Evolutionary conservation across 2,888 invertebrate genomes (phyloP), one percentile per base, ranked within the genome.

Genomic region (Euzophera pinguis): DNA sequence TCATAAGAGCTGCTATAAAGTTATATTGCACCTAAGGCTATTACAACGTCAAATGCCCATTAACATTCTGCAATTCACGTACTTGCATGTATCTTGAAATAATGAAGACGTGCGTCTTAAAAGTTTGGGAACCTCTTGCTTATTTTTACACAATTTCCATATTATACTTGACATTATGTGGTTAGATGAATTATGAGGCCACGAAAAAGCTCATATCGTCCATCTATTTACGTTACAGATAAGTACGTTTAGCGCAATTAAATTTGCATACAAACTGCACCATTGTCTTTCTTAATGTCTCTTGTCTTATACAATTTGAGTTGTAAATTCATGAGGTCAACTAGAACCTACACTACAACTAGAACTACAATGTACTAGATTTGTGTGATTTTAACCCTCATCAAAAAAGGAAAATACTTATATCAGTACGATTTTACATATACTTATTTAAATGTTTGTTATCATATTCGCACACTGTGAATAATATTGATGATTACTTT

Each of bases 181-280:
- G 38, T 49, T 45, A 55, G 52, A 49, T 49, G 22, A 49, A 48
- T 35, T 22, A 43, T 29, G 32, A 37, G 50, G 39, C 45, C 53
- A 50, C 50, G 50, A 50, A 52, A 32, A 53, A 47, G 47, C 49
- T 38, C 45, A 34, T 32, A 32, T 41, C 27, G 7, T 39, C 14
- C 32, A 47, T 43, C 49, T 55, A 45, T 37, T 62, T 59, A 57
- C 52, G 34, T 47, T 42, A 55, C 60, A 57, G 38, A 45, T 42
- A 22, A 22, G 22, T 22, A 55, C 60, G 57, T 60, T 62, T 61
- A 54, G 56, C 56, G 58, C 59, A 62, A 65, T 64, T 42, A 55
- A 58, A 75, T 73, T 71, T 64, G 53, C 71, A 73, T 71, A 67
- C 55, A 64, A 68, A 67, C 61, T 62, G 59, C 58, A 57, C 65